These are phyloP conservation scores for Potamilus streckersoni DNA, from an alignment of 1,140 invertebrate species.

Conservation along the genomic window DNA sequence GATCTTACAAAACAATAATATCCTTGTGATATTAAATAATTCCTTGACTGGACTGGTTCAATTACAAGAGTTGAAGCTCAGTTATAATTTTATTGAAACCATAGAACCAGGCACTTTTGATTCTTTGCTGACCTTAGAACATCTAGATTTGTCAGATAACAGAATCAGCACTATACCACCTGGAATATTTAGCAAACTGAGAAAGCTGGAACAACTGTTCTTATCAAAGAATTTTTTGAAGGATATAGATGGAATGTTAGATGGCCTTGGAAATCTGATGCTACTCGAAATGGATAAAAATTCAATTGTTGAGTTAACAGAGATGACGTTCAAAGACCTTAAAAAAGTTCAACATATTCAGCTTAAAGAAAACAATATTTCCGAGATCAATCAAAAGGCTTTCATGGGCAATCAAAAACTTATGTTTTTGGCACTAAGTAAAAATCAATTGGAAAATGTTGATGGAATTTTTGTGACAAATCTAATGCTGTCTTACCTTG, in stretches of 20 bases:
- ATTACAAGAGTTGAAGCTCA: too few species aligned
- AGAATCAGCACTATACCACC: slow-evolving; percentile 37
- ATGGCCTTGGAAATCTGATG: slow-evolving; percentile 72
- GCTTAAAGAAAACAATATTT: slow-evolving; percentile 81
- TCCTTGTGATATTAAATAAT: too few species aligned
- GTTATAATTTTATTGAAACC: too few species aligned
- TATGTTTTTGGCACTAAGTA: slow-evolving; percentile 77
- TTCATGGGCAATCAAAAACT: slow-evolving; percentile 81
- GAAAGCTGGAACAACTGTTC: slow-evolving; percentile 67
- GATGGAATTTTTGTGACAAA: slow-evolving; percentile 34
- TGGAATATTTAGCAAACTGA: slow-evolving; percentile 52
- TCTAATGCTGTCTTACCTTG: slow-evolving; percentile 72
- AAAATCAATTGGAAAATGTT: slow-evolving; percentile 59
- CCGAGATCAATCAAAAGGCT: slow-evolving; percentile 77
- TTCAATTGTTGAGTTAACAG: slow-evolving; percentile 72
- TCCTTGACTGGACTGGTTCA: too few species aligned
- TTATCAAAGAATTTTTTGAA: slow-evolving; percentile 74
- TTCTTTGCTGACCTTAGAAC: too few species aligned
- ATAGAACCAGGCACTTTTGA: too few species aligned
- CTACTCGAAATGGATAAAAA: slow-evolving; percentile 81
- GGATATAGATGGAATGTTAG: slow-evolving; percentile 62
- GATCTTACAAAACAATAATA: too few species aligned
- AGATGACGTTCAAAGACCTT: slow-evolving; percentile 74
- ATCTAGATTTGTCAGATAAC: slow-evolving; percentile 16
- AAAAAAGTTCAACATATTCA: slow-evolving; percentile 81